Conservation (phyloP, 2,113 vertebrate genomes). For the Cyprinus carpio region DNA sequence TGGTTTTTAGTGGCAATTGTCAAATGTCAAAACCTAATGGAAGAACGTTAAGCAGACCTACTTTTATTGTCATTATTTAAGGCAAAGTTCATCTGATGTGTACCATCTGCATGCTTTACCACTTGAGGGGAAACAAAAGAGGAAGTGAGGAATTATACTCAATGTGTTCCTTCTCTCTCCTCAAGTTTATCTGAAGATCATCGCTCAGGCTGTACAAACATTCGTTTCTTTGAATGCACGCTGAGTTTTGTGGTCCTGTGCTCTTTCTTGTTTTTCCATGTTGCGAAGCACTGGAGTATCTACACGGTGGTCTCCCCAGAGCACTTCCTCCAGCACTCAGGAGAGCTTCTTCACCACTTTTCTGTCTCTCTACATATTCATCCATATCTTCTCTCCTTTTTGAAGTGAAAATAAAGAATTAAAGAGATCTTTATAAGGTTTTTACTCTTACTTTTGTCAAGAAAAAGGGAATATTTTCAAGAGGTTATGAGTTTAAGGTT, state of each 20-base stretch:
- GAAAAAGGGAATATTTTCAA: background rate
- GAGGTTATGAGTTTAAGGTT: conserved; percentile 21
- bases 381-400: conserved; percentile 12
- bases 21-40: background rate
- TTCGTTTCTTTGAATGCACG: conserved; percentile 36
- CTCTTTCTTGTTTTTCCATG: conserved; percentile 40
- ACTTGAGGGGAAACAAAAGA: conserved; percentile 40
- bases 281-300: conserved; percentile 28
- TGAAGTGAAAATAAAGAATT: conserved; percentile 35
- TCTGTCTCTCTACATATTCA: background rate
- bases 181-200: conserved; percentile 42
- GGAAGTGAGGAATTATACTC: conserved; percentile 25
- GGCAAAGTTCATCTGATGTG: conserved; percentile 9
- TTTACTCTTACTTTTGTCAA: background rate
- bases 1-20: background rate
- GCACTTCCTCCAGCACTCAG: background rate
- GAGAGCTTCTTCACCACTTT: conserved; percentile 27
- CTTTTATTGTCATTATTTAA: conserved; percentile 5
- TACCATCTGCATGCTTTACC: conserved; percentile 15
- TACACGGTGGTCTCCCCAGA: conserved; percentile 31
- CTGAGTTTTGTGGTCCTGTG: conserved; percentile 26
- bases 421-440: conserved; percentile 8
- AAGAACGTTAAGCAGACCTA: too few relatives aligned
- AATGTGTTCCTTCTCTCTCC: conserved; percentile 21
- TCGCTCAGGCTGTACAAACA: conserved; percentile 44